phyloP scores from a whole-genome alignment of 2,888 invertebrate genomes.

The Pammene aurita region DNA sequence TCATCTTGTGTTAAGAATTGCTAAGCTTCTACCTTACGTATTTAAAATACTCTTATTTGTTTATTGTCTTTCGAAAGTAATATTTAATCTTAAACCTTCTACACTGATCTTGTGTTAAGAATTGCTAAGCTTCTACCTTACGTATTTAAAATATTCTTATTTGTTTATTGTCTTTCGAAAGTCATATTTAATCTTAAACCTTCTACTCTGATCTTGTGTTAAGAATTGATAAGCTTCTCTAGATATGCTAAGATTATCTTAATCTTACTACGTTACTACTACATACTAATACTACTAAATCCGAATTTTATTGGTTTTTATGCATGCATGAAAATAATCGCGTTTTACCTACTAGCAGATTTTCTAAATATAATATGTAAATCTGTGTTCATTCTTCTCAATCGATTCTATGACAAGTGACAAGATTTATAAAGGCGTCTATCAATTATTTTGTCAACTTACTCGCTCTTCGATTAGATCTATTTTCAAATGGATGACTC shows the following conservation, averaged over 20 bases:
- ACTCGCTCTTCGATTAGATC: constrained; percentile 15
- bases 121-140: too few relatives aligned
- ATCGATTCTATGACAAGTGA: neutral
- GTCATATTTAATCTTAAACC: neutral
- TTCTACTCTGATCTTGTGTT: neutral
- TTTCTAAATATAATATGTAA: too few relatives aligned
- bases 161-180: too few relatives aligned
- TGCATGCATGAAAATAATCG: neutral
- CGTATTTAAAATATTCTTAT: too few relatives aligned
- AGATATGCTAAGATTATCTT: neutral
- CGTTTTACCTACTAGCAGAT: neutral
- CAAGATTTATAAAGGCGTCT: neutral
- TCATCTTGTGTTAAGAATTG: constrained; percentile 1
- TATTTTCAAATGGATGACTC: constrained; percentile 4
- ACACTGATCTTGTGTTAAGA: neutral
- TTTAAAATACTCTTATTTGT: too few relatives aligned
- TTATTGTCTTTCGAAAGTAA: too few relatives aligned
- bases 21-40: neutral
- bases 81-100: neutral
- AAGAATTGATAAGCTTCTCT: constrained; percentile 1
- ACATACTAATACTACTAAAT: neutral
- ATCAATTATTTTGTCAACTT: constrained; percentile 1
- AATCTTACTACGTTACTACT: neutral
- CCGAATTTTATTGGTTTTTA: too few relatives aligned
- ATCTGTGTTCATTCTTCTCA: neutral